Conservation (phyloP, 2,888 invertebrate genomes). For the Xestia ashworthii region DNA sequence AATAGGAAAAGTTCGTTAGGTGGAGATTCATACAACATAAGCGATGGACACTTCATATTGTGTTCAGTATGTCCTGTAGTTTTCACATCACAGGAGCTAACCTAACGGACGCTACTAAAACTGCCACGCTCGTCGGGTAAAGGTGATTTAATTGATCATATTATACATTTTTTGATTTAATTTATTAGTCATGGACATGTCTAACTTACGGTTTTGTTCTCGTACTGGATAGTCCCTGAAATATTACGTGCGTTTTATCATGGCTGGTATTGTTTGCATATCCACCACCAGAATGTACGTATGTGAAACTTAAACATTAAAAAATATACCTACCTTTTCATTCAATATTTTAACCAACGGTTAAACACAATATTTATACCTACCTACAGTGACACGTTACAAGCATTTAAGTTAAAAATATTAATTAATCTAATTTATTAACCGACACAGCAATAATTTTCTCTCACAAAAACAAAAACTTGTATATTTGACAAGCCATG, state of each 20-base stretch:
- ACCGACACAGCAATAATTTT: conserved; percentile 42
- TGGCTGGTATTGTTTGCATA: not conserved
- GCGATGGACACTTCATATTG: not conserved
- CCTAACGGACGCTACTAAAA: not conserved
- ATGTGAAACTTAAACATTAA: not conserved
- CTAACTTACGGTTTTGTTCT: too few species aligned
- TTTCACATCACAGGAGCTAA: not conserved
- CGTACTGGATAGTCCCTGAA: too few species aligned
- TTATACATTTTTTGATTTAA: too few species aligned
- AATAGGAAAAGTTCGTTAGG: not conserved
- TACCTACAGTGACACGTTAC: not conserved
- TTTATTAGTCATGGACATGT: too few species aligned
- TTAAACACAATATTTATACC: not conserved
- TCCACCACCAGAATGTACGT: not conserved
- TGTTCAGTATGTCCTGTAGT: not conserved
- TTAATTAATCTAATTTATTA: conserved; percentile 57
- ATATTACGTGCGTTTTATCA: not conserved
- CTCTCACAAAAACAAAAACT: conserved; percentile 29
- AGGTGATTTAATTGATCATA: too few species aligned
- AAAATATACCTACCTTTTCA: not conserved
- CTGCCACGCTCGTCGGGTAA: not conserved
- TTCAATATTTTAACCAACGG: not conserved
- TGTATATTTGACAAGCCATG: conserved; percentile 61
- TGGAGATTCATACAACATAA: not conserved
- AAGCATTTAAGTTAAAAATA: conserved; percentile 28